Evolutionary conservation across 2,113 vertebrate species (phyloP).

Genomic region (Chelonoidis abingdonii): DNA sequence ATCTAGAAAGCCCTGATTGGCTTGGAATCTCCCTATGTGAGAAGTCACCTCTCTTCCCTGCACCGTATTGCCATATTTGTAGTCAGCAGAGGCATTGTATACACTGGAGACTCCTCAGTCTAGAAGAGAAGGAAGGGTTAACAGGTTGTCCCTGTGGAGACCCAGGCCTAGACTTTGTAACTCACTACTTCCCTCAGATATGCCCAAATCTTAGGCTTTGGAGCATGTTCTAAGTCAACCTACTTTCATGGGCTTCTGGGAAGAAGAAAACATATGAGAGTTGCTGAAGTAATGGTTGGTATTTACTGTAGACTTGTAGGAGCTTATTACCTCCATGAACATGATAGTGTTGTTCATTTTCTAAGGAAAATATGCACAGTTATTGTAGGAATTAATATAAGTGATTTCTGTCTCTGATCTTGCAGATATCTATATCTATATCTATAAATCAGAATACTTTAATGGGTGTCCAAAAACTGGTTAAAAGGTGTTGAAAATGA

Average conservation of each 20-base stretch:
- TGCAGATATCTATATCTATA: rapidly evolving
- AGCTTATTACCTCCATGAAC: rapidly evolving
- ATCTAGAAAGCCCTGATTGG: rapidly evolving
- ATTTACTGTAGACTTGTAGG: background rate
- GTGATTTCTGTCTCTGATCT: rapidly evolving
- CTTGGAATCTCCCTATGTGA: background rate
- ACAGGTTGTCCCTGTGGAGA: background rate
- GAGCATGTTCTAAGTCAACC: background rate
- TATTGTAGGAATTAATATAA: rapidly evolving
- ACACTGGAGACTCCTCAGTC: background rate
- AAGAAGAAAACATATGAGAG: background rate
- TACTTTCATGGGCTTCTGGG: background rate
- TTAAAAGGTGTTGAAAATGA: background rate
- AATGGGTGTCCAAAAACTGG: rapidly evolving
- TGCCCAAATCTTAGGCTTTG: background rate
- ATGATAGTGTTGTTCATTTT: rapidly evolving
- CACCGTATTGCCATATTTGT: rapidly evolving
- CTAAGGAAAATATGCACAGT: rapidly evolving
- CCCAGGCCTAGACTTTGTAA: background rate
- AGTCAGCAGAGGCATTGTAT: rapidly evolving
- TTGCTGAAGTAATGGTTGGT: background rate
- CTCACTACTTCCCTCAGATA: background rate
- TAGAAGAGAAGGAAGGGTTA: background rate
- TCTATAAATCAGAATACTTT: rapidly evolving
- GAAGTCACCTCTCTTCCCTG: background rate